A percentile compares a stretch with the other conserved stretches of the same genome.
Conservation (phyloP, 2,888 invertebrate species). For the Furcula furcula region DNA sequence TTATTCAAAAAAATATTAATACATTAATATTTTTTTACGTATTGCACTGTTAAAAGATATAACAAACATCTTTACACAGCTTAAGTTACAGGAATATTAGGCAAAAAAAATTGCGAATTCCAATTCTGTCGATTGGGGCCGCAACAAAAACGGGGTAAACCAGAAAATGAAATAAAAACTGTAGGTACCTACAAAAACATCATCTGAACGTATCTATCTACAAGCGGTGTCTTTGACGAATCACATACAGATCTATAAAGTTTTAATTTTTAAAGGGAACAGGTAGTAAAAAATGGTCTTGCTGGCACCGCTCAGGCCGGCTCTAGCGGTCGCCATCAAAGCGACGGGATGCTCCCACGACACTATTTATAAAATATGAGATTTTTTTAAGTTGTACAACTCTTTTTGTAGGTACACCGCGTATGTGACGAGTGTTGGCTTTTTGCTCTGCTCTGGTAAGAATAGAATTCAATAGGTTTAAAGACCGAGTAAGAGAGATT, state of each 20-base stretch:
- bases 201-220: conserved; percentile 20
- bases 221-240: conserved; percentile 59
- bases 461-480: conserved; percentile 17
- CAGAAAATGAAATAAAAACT: neutral
- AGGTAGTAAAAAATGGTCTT: conserved; percentile 70
- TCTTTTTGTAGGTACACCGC: conserved; percentile 44
- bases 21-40: too few species aligned
- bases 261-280: conserved; percentile 63
- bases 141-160: neutral
- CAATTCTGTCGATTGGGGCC: conserved; percentile 3
- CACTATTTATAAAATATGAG: conserved; percentile 65
- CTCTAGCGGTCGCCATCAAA: conserved; percentile 67
- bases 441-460: conserved; percentile 27
- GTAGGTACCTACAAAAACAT: conserved; percentile 14
- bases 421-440: conserved; percentile 39
- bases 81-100: conserved; percentile 1
- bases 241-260: conserved; percentile 57
- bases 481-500: neutral
- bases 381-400: conserved; percentile 55
- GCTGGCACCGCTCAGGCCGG: conserved; percentile 36
- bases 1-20: too few species aligned
- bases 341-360: conserved; percentile 65
- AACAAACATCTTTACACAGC: too few species aligned
- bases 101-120: conserved; percentile 16
- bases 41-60: too few species aligned